phyloP scores from a whole-genome alignment of 2,113 vertebrate species.

The Sylvilagus bachmani region DNA sequence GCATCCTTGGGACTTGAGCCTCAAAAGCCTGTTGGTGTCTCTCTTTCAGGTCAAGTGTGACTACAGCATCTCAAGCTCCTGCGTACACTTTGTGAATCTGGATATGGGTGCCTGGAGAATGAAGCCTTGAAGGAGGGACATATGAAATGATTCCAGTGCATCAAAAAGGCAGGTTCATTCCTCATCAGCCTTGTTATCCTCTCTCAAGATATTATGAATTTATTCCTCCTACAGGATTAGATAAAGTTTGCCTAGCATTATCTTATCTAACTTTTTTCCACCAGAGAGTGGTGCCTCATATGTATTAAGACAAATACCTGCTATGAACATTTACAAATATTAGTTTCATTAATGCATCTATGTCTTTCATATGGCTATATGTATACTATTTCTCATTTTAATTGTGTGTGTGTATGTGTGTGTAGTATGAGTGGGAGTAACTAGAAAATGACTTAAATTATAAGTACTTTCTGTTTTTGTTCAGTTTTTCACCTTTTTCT shows the following conservation, averaged over 20 bases:
- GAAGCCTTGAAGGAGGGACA: neutral
- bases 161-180: neutral
- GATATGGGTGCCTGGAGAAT: neutral
- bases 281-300: neutral
- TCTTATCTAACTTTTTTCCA: neutral
- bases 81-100: neutral
- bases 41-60: neutral
- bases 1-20: neutral
- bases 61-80: neutral
- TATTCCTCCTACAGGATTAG: neutral
- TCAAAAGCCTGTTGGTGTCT: neutral
- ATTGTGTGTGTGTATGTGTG: neutral
- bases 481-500: slow-evolving; percentile 9
- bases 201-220: neutral
- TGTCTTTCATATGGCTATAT: neutral
- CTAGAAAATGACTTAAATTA: neutral
- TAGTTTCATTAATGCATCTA: neutral
- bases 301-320: neutral
- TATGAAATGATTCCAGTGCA: neutral
- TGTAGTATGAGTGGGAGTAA: neutral
- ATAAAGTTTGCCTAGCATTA: neutral
- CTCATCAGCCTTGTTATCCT: neutral
- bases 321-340: neutral
- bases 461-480: neutral
- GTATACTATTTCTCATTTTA: neutral